A percentile compares a stretch with the other conserved stretches of the same genome.
phyloP scores from a whole-genome alignment of 2,113 vertebrate genomes.

The Helogale parvula region DNA sequence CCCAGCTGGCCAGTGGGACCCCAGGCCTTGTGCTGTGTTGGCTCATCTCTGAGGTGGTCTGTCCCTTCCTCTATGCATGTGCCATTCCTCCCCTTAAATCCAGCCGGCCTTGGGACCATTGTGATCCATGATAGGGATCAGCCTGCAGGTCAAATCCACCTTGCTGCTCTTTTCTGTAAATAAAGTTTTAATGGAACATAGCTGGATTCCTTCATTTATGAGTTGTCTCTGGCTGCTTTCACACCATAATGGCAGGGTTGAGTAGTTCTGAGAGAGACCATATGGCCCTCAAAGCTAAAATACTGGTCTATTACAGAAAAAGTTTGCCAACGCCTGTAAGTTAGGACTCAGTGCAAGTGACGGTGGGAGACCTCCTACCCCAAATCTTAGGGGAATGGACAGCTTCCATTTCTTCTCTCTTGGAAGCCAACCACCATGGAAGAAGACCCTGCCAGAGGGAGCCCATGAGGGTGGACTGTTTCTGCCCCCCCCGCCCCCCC shows the following conservation, averaged over 20 bases:
- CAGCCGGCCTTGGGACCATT: background rate
- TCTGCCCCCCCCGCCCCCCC: background rate
- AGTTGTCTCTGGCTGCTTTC: background rate
- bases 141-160: background rate
- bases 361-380: background rate
- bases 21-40: rapidly evolving
- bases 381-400: background rate
- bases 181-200: background rate
- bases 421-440: background rate
- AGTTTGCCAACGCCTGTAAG: background rate
- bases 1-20: rapidly evolving
- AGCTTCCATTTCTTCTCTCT: background rate
- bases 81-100: background rate
- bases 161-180: background rate
- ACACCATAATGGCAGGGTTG: background rate
- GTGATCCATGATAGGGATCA: background rate
- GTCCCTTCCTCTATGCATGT: background rate
- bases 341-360: background rate
- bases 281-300: background rate
- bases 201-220: background rate
- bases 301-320: background rate
- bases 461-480: too few relatives aligned
- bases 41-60: background rate
- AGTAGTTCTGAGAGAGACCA: background rate
- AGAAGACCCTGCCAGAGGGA: background rate